Percentiles rank a stretch among this genome's conserved stretches.
These are phyloP conservation scores for Ephestia elutella DNA, from an alignment of 1,140 invertebrate species.

Conservation along the genomic window DNA sequence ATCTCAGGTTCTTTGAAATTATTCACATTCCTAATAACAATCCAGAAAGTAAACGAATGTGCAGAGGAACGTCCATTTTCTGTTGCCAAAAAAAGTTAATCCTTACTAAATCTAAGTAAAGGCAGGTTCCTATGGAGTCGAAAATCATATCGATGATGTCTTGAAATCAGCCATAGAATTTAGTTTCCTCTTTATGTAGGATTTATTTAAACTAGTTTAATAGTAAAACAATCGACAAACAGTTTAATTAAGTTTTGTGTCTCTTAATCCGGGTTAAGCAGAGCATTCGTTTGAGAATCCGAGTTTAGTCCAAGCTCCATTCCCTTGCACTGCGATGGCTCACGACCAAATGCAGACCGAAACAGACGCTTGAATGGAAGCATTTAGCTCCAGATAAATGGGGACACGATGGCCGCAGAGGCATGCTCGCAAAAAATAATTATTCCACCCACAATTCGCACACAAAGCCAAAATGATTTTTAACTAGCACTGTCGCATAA, in stretches of 20 bases:
- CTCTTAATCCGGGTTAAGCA: background rate
- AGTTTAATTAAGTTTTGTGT: background rate
- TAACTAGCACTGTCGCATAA: slow-evolving; percentile 16
- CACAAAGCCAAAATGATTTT: slow-evolving; percentile 29
- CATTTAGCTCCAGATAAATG: slow-evolving; percentile 35
- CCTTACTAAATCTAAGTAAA: too few relatives aligned
- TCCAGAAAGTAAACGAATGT: too few relatives aligned
- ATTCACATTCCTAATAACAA: too few relatives aligned
- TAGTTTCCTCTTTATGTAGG: too few relatives aligned
- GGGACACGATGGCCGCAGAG: slow-evolving; percentile 18
- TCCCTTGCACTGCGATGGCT: background rate
- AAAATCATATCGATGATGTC: too few relatives aligned
- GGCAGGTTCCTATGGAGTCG: too few relatives aligned
- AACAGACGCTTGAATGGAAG: slow-evolving; percentile 27
- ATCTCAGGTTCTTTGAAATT: too few relatives aligned
- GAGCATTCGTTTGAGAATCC: background rate
- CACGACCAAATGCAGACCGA: slow-evolving; percentile 22
- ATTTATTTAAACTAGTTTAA: too few relatives aligned
- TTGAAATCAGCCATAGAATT: too few relatives aligned
- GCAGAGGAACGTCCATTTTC: too few relatives aligned
- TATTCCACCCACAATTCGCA: slow-evolving; percentile 25
- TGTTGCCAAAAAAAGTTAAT: too few relatives aligned
- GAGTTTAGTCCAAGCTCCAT: background rate
- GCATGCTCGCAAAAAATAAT: slow-evolving; percentile 29
- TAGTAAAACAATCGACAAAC: too few relatives aligned